phyloP scores from a whole-genome alignment of 2,113 vertebrate species.

The Calypte anna region DNA sequence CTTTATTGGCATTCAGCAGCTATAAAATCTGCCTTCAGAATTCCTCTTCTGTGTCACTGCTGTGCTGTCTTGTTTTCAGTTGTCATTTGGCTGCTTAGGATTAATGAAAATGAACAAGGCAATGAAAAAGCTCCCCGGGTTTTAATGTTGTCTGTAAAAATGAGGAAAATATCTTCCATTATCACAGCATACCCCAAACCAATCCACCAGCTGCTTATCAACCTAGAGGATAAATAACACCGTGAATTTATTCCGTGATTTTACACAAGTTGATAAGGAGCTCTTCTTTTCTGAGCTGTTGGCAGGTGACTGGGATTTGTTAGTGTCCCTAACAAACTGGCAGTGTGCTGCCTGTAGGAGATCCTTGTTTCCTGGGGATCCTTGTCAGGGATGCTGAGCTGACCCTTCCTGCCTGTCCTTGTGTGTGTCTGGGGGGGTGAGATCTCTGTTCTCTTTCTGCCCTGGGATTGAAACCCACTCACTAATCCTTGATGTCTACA shows the following conservation, averaged over 20 bases:
- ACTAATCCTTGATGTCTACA: slow-evolving; percentile 16
- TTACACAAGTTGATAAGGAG: not conserved
- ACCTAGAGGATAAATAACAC: not conserved
- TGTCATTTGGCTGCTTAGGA: not conserved
- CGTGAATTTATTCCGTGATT: not conserved
- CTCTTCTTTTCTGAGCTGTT: not conserved
- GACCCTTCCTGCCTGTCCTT: not conserved
- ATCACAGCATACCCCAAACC: not conserved
- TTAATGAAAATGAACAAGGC: slow-evolving; percentile 1
- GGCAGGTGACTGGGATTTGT: not conserved
- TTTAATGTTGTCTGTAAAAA: not conserved
- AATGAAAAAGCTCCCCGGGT: not conserved
- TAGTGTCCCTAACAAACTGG: not conserved
- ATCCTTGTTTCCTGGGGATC: not conserved
- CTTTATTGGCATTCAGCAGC: not conserved
- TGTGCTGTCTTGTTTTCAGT: not conserved
- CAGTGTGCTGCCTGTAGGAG: not conserved
- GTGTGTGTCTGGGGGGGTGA: not conserved
- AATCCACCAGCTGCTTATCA: not conserved
- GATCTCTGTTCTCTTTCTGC: not conserved
- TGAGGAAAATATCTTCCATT: not conserved
- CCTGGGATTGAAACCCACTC: not conserved
- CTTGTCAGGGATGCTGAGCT: not conserved
- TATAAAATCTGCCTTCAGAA: not conserved
- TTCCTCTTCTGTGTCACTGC: not conserved